A percentile compares a stretch with the other conserved stretches of the same genome.
Evolutionary conservation across 2,113 vertebrate genomes (phyloP).

Genomic region (Leptobrachium ailaonicum): DNA sequence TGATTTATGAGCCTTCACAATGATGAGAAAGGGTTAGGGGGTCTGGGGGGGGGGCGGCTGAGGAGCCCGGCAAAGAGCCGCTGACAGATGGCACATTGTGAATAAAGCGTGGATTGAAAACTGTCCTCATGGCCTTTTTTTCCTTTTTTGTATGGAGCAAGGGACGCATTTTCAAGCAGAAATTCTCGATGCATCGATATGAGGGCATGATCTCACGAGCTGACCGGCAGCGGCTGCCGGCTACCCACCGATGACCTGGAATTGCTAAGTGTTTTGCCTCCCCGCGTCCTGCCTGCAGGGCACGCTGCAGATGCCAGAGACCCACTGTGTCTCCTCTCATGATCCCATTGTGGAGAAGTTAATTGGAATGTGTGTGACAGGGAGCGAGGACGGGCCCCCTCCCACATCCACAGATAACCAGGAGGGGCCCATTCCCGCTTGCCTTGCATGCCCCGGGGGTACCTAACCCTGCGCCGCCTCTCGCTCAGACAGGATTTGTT

Average conservation of each 20-base stretch:
- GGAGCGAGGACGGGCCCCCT: neutral
- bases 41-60: neutral
- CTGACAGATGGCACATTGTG: neutral
- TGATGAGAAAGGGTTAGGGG: conserved; percentile 15
- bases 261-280: conserved; percentile 1
- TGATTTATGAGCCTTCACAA: conserved; percentile 24
- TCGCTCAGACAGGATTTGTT: conserved; percentile 19
- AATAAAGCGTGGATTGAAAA: too few relatives aligned
- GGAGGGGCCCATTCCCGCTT: conserved; percentile 15
- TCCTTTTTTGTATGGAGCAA: too few relatives aligned
- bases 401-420: conserved; percentile 36
- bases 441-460: conserved; percentile 20
- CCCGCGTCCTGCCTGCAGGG: conserved; percentile 28
- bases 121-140: too few relatives aligned
- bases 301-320: conserved; percentile 41
- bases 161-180: too few relatives aligned
- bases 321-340: conserved; percentile 37
- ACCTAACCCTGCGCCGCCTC: conserved; percentile 25
- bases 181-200: too few relatives aligned
- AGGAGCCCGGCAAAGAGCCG: neutral
- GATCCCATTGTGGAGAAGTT: conserved; percentile 42
- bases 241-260: conserved; percentile 28
- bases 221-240: neutral
- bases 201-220: too few relatives aligned
- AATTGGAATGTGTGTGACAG: conserved; percentile 47